Conservation (phyloP, 1,140 invertebrate species). For the Neodiprion fabricii region DNA sequence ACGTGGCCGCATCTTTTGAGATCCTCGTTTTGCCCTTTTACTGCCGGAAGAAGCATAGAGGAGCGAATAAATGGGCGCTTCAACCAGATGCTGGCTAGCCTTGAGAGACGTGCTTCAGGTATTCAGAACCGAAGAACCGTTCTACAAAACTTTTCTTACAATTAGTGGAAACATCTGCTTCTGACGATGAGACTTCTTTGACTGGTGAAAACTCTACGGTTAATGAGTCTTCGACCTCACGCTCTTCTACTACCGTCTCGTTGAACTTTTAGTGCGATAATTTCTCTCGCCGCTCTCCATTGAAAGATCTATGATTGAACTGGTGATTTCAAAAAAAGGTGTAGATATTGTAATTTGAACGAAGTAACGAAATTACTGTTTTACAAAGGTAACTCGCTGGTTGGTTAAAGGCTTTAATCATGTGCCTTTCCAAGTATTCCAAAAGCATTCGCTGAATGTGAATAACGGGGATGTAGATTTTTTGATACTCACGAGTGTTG, state of each 20-base stretch:
- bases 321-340: background rate
- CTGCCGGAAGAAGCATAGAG: background rate
- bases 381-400: too few relatives aligned
- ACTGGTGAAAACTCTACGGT: background rate
- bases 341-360: too few relatives aligned
- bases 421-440: too few relatives aligned
- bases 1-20: slow-evolving; percentile 2
- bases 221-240: background rate
- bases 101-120: background rate
- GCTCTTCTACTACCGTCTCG: background rate
- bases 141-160: background rate
- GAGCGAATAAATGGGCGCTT: background rate
- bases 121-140: background rate
- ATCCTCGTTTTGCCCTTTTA: background rate
- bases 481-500: background rate
- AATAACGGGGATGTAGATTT: background rate
- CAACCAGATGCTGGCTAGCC: background rate
- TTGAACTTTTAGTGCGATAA: background rate
- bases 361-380: too few relatives aligned
- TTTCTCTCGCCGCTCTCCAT: background rate
- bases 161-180: background rate
- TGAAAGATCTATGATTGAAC: too few relatives aligned
- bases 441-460: background rate
- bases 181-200: background rate
- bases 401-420: too few relatives aligned